A percentile compares a stretch with the other conserved stretches of the same genome.
These are phyloP conservation scores for Acleris emargana DNA, from an alignment of 2,888 invertebrate species.

Conservation along the genomic window DNA sequence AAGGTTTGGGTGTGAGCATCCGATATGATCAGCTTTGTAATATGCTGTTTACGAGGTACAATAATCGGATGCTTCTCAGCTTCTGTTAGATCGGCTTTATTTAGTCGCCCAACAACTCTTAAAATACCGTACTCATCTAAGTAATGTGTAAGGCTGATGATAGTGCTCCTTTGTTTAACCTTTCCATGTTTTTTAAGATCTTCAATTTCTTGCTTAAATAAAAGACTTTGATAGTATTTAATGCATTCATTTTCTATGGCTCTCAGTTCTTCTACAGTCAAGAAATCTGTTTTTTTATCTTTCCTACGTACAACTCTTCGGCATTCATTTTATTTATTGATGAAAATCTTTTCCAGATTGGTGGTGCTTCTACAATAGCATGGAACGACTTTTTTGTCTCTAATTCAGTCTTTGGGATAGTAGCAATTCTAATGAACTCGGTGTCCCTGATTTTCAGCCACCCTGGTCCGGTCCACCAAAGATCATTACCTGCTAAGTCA, in stretches of 20 bases:
- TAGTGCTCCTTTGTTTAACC: conserved; percentile 14
- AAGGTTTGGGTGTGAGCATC: conserved; percentile 38
- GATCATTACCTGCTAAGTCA: conserved; percentile 14
- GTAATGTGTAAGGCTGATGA: conserved; percentile 27
- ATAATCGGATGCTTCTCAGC: conserved; percentile 38
- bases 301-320: background rate
- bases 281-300: background rate
- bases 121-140: conserved; percentile 32
- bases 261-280: background rate
- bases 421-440: too few relatives aligned
- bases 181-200: conserved; percentile 10
- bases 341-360: conserved; percentile 20
- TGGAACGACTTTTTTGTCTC: conserved; percentile 7
- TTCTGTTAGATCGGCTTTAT: too few relatives aligned
- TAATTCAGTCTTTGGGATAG: too few relatives aligned
- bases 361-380: conserved; percentile 14
- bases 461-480: conserved; percentile 33
- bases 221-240: conserved; percentile 28
- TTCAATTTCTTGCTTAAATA: conserved; percentile 31
- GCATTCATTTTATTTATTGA: background rate
- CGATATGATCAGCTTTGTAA: conserved; percentile 31
- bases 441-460: conserved; percentile 20
- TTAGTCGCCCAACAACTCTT: conserved; percentile 36
- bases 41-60: conserved; percentile 32
- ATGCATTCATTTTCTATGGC: background rate